These are phyloP conservation scores for Eupithecia inturbata DNA, from an alignment of 2,888 invertebrate species.

Conservation along the genomic window DNA sequence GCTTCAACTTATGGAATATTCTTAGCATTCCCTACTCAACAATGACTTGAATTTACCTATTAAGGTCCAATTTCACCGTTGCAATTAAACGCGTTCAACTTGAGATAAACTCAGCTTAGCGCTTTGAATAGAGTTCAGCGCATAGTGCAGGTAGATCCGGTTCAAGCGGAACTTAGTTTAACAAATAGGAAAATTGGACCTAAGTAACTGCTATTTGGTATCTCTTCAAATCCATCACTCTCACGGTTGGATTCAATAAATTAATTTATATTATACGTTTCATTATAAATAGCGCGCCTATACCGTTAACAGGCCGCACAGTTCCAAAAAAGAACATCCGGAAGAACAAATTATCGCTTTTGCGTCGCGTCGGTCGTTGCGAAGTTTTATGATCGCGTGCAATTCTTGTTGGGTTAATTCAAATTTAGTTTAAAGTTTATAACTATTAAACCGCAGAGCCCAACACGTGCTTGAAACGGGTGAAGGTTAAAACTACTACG, in stretches of 20 bases:
- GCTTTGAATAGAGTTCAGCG: too few species aligned
- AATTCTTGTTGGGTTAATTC: slow-evolving; percentile 5
- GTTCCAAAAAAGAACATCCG: slow-evolving; percentile 41
- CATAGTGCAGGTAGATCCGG: too few species aligned
- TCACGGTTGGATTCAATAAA: background rate
- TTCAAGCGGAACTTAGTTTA: too few species aligned
- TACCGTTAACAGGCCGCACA: background rate
- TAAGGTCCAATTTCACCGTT: background rate
- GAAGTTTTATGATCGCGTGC: slow-evolving; percentile 16
- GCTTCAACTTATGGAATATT: background rate
- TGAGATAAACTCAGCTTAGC: too few species aligned
- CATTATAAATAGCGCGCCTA: background rate
- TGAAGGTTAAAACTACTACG: slow-evolving; percentile 24
- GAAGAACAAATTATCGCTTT: slow-evolving; percentile 42
- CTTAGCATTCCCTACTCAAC: too few species aligned
- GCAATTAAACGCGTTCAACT: too few species aligned
- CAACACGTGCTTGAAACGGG: slow-evolving; percentile 22
- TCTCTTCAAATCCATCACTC: background rate
- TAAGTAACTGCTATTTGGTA: background rate
- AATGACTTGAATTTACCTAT: background rate
- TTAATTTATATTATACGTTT: background rate
- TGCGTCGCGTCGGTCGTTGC: slow-evolving; percentile 39
- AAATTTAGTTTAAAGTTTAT: slow-evolving; percentile 2
- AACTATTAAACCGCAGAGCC: background rate
- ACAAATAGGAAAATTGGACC: too few species aligned